Conservation (phyloP, 2,113 vertebrate genomes). For the Carassius gibelio region DNA sequence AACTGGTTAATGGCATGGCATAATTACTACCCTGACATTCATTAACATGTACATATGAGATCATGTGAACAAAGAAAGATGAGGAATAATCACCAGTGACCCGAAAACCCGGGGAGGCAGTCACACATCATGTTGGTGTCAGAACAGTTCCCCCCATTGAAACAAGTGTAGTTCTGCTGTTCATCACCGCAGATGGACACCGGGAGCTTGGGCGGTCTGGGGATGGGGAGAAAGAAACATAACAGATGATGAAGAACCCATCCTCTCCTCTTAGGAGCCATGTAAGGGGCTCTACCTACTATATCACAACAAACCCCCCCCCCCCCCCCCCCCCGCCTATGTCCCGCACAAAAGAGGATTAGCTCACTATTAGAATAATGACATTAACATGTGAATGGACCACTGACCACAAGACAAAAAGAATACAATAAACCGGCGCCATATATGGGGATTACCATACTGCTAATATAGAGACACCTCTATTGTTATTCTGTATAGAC, state of each 20-base stretch:
- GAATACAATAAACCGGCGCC: conserved; percentile 53
- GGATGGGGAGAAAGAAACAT: conserved; percentile 20
- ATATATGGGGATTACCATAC: conserved; percentile 20
- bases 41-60: not conserved
- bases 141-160: conserved; percentile 85
- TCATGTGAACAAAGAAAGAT: not conserved
- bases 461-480: not conserved
- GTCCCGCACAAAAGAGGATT: conserved; percentile 60
- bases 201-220: conserved; percentile 77
- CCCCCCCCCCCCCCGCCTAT: not conserved
- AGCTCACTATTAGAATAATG: conserved; percentile 58
- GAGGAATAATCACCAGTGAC: conserved; percentile 79
- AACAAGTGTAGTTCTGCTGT: conserved; percentile 85
- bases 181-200: conserved; percentile 83
- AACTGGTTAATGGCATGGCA: not conserved
- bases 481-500: not conserved
- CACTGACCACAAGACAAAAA: conserved; percentile 51
- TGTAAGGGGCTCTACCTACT: not conserved
- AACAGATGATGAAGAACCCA: conserved; percentile 37
- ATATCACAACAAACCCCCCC: not conserved
- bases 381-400: conserved; percentile 60
- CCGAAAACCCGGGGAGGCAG: conserved; percentile 80
- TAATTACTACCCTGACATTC: not conserved
- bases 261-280: not conserved
- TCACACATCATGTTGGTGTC: conserved; percentile 71